Evolutionary conservation across 1,140 invertebrate genomes (phyloP), one percentile per base, ranked within the genome.

Genomic region (Argopecten irradians): DNA sequence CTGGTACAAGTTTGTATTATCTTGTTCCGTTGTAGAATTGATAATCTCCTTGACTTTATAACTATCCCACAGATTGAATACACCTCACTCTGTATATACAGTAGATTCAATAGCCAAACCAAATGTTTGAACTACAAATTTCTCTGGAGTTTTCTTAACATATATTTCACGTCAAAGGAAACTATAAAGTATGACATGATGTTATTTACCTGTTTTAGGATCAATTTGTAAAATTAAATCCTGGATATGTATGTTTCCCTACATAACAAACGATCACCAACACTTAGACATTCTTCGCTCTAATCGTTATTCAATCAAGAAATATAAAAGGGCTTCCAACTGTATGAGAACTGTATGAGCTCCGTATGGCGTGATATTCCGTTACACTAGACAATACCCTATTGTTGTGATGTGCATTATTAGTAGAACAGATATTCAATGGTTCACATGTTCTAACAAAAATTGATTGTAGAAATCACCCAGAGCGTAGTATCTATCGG

Each of bases 91-190:
- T n/a, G n/a, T n/a, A n/a, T n/a, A 16, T 11, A 46, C 19, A 5
- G n/a, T 16, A 22, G 5, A 71, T 71, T 71, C 55, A 28, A 71
- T 28, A 71, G 22, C 55, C 13, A 28, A 71, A 1, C 28, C n/a
- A 71, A 71, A n/a, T 71, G 55, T 71, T 71, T 71, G n/a, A 71
- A 71, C 55, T 28, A 71, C 5, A 71, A 71, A 71, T 71, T 71
- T n/a, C 1, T 28, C 55, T 28, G 22, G 16, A 28, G 16, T 3
- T 71, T 71, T 28, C 55, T 71, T 16, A 28, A 8, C 1, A 3
- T 3, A n/a, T 16, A n/a, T n/a, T n/a, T n/a, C 28, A 28, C 14
- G 1, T 71, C 11, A 28, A 71, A 28, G 16, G 28, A 71, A 71
- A 0, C 55, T 11, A n/a, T n/a, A 28, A 71, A 28, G 28, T 28